Conservation (phyloP, 2,797 vertebrate genomes). For the Hydrolagus colliei region DNA sequence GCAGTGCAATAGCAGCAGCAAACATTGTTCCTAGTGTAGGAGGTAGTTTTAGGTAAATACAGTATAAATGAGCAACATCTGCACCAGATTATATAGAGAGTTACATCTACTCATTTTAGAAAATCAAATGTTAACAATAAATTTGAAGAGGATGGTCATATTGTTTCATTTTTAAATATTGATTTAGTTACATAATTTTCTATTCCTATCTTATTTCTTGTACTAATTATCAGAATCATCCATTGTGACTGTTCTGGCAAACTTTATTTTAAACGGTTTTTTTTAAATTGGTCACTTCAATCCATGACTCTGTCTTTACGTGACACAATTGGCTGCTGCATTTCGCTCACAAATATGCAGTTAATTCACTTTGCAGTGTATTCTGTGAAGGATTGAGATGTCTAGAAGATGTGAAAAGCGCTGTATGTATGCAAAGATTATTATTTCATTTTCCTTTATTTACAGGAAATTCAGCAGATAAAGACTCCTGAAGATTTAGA, state of each 20-base stretch:
- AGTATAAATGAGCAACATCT: too few species aligned
- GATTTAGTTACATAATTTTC: not conserved
- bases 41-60: too few species aligned
- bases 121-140: not conserved
- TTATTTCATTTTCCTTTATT: not conserved
- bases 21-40: not conserved
- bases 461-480: conserved; percentile 90
- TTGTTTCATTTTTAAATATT: not conserved
- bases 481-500: conserved; percentile 90
- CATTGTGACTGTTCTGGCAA: not conserved
- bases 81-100: not conserved
- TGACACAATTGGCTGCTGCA: too few species aligned
- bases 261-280: not conserved
- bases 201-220: not conserved
- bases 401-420: too few species aligned
- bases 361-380: too few species aligned
- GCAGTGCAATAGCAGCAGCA: not conserved
- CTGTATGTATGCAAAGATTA: too few species aligned
- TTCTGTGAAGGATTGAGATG: too few species aligned
- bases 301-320: too few species aligned
- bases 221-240: not conserved
- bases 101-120: not conserved
- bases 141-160: not conserved
- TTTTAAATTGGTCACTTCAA: too few species aligned
- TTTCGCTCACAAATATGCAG: too few species aligned